Conservation (phyloP, 2,113 vertebrate genomes). For the Lontra canadensis region DNA sequence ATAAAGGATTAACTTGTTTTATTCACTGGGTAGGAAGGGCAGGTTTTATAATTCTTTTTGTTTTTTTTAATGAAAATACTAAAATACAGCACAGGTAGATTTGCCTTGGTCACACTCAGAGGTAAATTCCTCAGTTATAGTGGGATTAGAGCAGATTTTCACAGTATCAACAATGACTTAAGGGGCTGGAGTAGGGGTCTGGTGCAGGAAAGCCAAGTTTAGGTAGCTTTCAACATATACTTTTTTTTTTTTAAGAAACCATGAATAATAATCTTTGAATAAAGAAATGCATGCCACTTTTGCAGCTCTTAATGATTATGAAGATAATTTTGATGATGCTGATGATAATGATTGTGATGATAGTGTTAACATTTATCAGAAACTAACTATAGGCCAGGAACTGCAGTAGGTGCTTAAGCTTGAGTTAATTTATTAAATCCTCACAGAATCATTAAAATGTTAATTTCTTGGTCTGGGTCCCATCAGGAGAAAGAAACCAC, state of each 20-base stretch:
- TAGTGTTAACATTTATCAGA: neutral
- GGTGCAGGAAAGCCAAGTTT: neutral
- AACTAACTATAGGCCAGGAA: neutral
- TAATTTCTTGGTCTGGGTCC: neutral
- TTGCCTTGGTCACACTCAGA: neutral
- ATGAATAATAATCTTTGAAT: neutral
- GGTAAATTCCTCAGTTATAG: neutral
- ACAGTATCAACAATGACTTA: neutral
- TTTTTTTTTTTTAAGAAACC: neutral
- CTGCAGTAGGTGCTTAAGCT: neutral
- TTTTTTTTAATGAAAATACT: neutral
- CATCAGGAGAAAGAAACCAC: neutral
- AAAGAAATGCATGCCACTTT: neutral
- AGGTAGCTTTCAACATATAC: neutral
- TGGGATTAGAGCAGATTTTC: neutral
- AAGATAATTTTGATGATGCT: neutral
- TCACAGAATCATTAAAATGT: neutral
- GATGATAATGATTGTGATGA: neutral
- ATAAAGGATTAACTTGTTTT: neutral
- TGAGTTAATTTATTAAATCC: neutral
- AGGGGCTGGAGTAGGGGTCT: fast-evolving
- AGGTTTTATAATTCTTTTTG: neutral
- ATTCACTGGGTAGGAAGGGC: neutral
- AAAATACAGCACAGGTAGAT: neutral
- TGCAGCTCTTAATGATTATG: no score